phyloP scores from a whole-genome alignment of 1,140 invertebrate genomes.

The Drosophila baimaii region DNA sequence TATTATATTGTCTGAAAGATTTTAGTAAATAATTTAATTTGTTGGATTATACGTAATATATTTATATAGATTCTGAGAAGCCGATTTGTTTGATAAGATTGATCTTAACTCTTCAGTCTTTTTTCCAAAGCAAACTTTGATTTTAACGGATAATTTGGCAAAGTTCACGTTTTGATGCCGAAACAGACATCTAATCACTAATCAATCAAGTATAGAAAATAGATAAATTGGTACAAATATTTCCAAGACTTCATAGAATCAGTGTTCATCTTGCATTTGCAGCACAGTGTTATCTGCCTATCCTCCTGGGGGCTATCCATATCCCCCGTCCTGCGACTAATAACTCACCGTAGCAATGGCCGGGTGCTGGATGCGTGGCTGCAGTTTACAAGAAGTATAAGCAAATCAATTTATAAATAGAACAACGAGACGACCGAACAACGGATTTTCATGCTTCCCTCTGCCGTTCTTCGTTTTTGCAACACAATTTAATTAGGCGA shows the following conservation, averaged over 20 bases:
- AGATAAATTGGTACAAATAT: not conserved
- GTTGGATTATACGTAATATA: no score
- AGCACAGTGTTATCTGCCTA: not conserved
- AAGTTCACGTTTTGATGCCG: no score
- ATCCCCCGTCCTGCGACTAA: constrained; percentile 4
- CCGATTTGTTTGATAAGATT: no score
- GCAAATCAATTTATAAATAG: constrained; percentile 71
- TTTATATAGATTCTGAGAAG: no score
- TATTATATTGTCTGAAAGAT: no score
- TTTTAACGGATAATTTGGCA: no score
- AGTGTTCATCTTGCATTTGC: constrained; percentile 1
- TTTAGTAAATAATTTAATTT: no score
- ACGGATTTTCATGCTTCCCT: constrained; percentile 51
- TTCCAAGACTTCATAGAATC: not conserved
- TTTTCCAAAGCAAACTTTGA: not conserved
- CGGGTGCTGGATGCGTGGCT: constrained; percentile 6
- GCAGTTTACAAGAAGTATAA: constrained; percentile 21
- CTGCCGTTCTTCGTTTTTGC: constrained; percentile 51
- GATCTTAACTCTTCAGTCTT: no score
- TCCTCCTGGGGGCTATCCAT: not conserved
- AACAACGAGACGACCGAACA: constrained; percentile 36
- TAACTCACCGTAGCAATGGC: constrained; percentile 56
- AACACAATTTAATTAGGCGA: constrained; percentile 68
- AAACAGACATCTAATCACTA: not conserved
- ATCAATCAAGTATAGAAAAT: not conserved